These are phyloP conservation scores for Papilio protenor DNA, from an alignment of 2,888 invertebrate genomes.

Conservation along the genomic window DNA sequence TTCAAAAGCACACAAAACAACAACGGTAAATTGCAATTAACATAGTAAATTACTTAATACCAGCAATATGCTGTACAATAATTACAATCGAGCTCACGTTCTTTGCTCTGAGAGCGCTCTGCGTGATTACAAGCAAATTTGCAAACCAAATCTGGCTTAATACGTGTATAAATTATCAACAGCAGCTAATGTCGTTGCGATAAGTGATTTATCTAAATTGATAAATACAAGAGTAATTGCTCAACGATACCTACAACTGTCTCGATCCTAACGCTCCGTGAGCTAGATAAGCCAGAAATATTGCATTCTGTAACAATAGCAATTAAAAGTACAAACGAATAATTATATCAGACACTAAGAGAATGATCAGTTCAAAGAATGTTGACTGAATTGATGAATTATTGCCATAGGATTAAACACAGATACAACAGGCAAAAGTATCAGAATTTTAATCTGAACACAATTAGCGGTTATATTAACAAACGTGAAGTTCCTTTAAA, in stretches of 20 bases:
- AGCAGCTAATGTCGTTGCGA: constrained; percentile 60
- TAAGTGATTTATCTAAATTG: constrained; percentile 68
- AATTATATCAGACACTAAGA: background rate
- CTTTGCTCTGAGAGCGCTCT: constrained; percentile 55
- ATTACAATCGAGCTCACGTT: constrained; percentile 61
- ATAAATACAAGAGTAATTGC: constrained; percentile 61
- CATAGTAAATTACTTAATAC: constrained; percentile 43
- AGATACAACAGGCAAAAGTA: background rate
- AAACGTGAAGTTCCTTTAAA: background rate
- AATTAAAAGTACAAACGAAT: background rate
- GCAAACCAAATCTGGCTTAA: constrained; percentile 73
- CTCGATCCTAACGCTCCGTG: constrained; percentile 53
- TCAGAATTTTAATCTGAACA: background rate
- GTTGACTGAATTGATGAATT: background rate
- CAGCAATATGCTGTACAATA: constrained; percentile 63
- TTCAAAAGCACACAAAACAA: constrained; percentile 50
- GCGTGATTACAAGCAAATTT: constrained; percentile 66
- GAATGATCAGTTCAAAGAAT: background rate
- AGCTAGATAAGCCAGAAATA: constrained; percentile 46
- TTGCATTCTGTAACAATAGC: constrained; percentile 29
- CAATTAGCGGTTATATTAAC: background rate
- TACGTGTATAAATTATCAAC: constrained; percentile 64
- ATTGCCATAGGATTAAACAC: background rate
- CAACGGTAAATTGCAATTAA: constrained; percentile 59
- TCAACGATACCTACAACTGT: constrained; percentile 57